Percentiles rank a stretch among this genome's conserved stretches.
Evolutionary conservation across 2,113 vertebrate species (phyloP).

Genomic region (Scytalopus superciliaris): DNA sequence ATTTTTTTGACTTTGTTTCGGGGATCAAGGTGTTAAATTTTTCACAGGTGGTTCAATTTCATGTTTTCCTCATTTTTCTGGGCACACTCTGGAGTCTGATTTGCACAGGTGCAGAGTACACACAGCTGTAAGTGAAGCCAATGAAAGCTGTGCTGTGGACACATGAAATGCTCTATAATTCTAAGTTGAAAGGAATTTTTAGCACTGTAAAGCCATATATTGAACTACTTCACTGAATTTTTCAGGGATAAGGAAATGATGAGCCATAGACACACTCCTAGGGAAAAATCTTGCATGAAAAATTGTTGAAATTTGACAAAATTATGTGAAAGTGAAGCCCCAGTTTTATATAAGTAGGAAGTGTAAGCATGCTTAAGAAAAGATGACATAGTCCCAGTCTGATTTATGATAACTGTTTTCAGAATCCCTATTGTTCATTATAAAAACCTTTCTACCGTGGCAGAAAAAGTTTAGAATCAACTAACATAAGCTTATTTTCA

Average conservation of each 20-base stretch:
- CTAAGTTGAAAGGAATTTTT: neutral
- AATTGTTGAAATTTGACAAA: neutral
- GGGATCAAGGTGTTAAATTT: neutral
- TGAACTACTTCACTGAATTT: neutral
- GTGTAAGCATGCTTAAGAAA: neutral
- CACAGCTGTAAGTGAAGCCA: slow-evolving; percentile 45
- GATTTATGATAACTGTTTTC: neutral
- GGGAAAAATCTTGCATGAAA: neutral
- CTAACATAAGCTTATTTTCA: neutral
- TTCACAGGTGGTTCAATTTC: slow-evolving; percentile 22
- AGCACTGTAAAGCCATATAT: neutral
- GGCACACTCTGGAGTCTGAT: slow-evolving; percentile 1
- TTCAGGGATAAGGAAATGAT: neutral
- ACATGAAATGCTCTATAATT: slow-evolving; percentile 3
- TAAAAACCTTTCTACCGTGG: neutral
- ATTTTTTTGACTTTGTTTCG: neutral
- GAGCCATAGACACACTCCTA: neutral
- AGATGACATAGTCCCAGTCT: neutral
- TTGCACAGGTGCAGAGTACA: slow-evolving; percentile 53
- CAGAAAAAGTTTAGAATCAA: neutral
- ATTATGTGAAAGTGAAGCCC: neutral
- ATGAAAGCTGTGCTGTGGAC: slow-evolving; percentile 3
- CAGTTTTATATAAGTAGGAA: neutral
- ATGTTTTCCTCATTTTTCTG: slow-evolving; percentile 6
- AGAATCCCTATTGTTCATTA: neutral